Evolutionary conservation across 2,113 vertebrate species (phyloP).

Genomic region (Thalassoma bifasciatum): DNA sequence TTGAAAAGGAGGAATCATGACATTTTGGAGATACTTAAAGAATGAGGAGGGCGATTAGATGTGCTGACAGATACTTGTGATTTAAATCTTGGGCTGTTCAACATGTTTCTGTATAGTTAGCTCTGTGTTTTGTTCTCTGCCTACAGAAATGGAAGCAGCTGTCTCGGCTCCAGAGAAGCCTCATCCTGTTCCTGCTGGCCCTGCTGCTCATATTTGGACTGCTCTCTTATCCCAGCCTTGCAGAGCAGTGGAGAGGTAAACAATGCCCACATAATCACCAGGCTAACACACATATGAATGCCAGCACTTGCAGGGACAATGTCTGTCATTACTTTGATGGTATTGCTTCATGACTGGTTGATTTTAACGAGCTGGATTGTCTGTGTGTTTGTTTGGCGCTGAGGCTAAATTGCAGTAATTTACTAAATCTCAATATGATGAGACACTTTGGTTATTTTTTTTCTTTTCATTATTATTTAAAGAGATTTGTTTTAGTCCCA

Average conservation of each 20-base stretch:
- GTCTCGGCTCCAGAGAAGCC: constrained; percentile 91
- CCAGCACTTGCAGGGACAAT: background rate
- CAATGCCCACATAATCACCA: background rate
- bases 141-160: constrained; percentile 97
- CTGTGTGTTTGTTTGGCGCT: background rate
- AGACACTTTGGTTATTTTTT: background rate
- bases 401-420: constrained; percentile 9
- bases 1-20: constrained; percentile 17
- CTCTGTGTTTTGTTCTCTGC: constrained; percentile 42
- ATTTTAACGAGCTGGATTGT: constrained; percentile 7
- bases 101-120: background rate
- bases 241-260: constrained; percentile 88
- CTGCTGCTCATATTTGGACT: constrained; percentile 87
- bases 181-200: constrained; percentile 88
- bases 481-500: background rate
- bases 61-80: background rate
- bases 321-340: constrained; percentile 4
- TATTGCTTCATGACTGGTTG: constrained; percentile 2
- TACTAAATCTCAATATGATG: background rate
- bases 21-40: constrained; percentile 8
- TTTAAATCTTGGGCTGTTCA: constrained; percentile 18
- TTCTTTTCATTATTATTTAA: background rate
- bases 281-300: background rate
- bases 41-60: background rate
- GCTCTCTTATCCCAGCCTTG: constrained; percentile 82